Evolutionary conservation across 1,140 invertebrate species (phyloP).

Genomic region (Oedothorax gibbosus): DNA sequence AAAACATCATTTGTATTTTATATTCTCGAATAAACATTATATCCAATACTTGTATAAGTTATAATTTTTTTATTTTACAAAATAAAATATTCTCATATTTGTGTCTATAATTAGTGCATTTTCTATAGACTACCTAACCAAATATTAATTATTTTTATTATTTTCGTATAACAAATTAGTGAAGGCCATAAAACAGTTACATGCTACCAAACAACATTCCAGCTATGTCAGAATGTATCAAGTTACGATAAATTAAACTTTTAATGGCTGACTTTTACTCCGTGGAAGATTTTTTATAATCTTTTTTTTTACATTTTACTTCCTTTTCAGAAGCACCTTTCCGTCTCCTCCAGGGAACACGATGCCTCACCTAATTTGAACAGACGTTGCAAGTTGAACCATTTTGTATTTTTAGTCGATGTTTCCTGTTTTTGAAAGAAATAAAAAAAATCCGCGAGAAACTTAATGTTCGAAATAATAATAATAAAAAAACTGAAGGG

Average conservation of each 20-base stretch:
- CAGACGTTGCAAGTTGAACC: constrained; percentile 45
- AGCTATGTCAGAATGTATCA: too few relatives aligned
- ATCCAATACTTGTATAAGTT: too few relatives aligned
- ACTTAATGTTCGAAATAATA: constrained; percentile 1
- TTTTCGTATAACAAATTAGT: too few relatives aligned
- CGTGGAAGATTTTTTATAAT: background rate
- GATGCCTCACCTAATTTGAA: constrained; percentile 55
- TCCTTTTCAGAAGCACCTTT: background rate
- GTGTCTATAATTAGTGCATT: too few relatives aligned
- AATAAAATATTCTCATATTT: too few relatives aligned
- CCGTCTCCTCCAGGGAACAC: constrained; percentile 12
- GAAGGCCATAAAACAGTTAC: too few relatives aligned
- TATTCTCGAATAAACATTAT: too few relatives aligned
- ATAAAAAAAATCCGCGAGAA: constrained; percentile 6
- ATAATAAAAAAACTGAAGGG: constrained; percentile 23
- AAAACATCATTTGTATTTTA: too few relatives aligned
- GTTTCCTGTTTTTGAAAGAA: constrained; percentile 37
- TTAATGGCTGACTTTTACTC: constrained; percentile 15
- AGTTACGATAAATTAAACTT: background rate
- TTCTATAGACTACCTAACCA: too few relatives aligned
- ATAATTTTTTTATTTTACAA: too few relatives aligned
- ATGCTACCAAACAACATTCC: too few relatives aligned
- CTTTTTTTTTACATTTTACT: background rate
- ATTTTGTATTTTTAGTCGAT: constrained; percentile 32
- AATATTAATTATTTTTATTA: too few relatives aligned